Evolutionary conservation across 2,797 vertebrate genomes (phyloP).

Genomic region (Sylvia borin): DNA sequence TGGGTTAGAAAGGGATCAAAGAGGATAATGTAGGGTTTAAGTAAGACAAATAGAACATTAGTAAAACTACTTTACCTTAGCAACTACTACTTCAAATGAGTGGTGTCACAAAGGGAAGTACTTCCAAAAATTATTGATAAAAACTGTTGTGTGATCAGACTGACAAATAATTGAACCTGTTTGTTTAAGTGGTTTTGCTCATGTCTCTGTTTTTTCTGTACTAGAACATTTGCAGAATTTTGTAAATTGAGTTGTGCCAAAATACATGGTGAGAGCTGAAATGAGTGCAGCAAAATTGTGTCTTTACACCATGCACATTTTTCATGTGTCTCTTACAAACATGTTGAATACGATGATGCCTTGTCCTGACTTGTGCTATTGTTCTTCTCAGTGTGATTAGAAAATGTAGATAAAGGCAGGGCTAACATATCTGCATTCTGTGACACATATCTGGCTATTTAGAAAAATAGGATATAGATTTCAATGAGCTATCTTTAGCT

Average conservation of each 20-base stretch:
- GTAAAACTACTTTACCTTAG: background rate
- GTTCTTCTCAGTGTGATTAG: conserved; percentile 18
- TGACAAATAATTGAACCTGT: background rate
- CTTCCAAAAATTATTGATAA: background rate
- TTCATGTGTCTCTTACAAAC: rapidly evolving
- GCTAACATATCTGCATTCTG: conserved; percentile 57
- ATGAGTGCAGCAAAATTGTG: background rate
- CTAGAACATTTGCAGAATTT: background rate
- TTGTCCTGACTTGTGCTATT: conserved; percentile 8
- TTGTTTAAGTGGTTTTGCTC: background rate
- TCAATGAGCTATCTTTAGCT: conserved; percentile 45
- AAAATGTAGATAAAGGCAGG: conserved; percentile 18
- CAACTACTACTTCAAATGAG: background rate
- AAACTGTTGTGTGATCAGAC: background rate
- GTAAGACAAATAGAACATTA: background rate
- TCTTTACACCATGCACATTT: rapidly evolving
- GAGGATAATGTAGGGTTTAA: background rate
- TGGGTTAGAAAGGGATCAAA: conserved; percentile 1
- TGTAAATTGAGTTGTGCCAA: background rate
- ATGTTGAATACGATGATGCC: background rate
- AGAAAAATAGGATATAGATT: conserved; percentile 48
- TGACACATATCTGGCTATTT: conserved; percentile 59
- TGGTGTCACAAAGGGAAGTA: background rate
- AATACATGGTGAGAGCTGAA: background rate
- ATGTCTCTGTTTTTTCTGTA: background rate